Evolutionary conservation across 2,888 invertebrate genomes (phyloP), one percentile per base, ranked within the genome.

Genomic region (Trissonchulus latispiculum): DNA sequence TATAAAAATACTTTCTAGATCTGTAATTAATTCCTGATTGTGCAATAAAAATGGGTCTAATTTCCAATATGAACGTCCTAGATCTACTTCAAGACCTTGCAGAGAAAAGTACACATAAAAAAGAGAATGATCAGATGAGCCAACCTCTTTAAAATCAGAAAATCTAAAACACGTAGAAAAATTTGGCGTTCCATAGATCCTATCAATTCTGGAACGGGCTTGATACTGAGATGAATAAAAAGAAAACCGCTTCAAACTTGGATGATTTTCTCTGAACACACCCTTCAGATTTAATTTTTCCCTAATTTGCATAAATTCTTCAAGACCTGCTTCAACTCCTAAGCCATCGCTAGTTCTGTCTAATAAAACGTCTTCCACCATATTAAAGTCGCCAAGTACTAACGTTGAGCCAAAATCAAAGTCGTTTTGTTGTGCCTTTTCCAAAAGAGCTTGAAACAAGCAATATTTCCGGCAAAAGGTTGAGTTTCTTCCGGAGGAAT

Each of bases 211-310:
- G 8, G 66, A 64, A 8, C 28, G 66, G 18, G 66, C 28, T 15
- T 64, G 8, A 18, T 64, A 33, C 18, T 18, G 8, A 15, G 32
- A 33, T n/a, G 66, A 64, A 18, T 15, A 33, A n/a, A 64, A 64
- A 32, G 8, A 15, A 28, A 15, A 64, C 18, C 28, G 15, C 32
- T 8, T 15, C 66, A 8, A 15, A 15, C n/a, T 8, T 8, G 66
- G 66, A 64, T 68, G 28, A 28, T 68, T 68, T 36, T 68, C 31
- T 68, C 69, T 32, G 33, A 35, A 68, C 35, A 68, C 69, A 68
- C 36, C 69, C n/a, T 68, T 32, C n/a, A 68, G 3, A 31, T 33
- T 36, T n/a, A 68, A 36, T 23, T 36, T 15, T 2, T 68, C 35
- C 36, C 36, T 68, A 28, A 68, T n/a, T 36, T 36, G 33, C 15